Base-by-base conservation (phyloP, 1,140 invertebrate genomes). In the Brachystomella parvula region DNA sequence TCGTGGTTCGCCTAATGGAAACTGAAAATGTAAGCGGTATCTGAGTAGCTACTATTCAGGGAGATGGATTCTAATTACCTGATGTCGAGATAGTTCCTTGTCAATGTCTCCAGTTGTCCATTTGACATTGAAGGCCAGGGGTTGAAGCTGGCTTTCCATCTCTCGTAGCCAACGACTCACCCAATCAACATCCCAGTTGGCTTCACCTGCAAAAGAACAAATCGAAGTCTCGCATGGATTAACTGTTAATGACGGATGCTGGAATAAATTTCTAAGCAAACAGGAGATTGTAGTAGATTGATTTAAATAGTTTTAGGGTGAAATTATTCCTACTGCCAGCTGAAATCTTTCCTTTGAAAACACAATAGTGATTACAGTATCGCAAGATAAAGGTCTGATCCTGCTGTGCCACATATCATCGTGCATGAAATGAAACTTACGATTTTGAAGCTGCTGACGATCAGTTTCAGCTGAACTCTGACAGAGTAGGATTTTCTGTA, bases 111-210 rank as follows among this genome's bases (percentile, higher is more conserved):
- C 47, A 26, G 61, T 2, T 15, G 63, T 64, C 71, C 71, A 72
- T 31, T 68, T 29, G 17, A 63, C 61, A n/a, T 65, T 62, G 47
- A 72, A 72, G 29, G 67, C 68, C 29, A 72, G 35, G 9, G 68
- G 68, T 61, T 70, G 68, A 60, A 72, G 68, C 64, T 72, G 65
- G 39, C 62, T 68, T 63, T 72, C 71, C 61, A 68, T 65, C 62
- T 70, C 44, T 3, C 62, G 63, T 2, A 72, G 60, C 71, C 71
- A 72, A 12, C 69, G 58, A 58, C 59, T 24, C 15, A 72, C 60
- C 71, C 71, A 72, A 2, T 69, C 61, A 0, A 66, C 56, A 31
- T 68, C 66, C 31, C 63, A 67, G 28, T 68, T 56, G 28, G 61
- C 67, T 39, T 57, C 61, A 39, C 26, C 57, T 62, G 47, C 28